These are phyloP conservation scores for Macrophya annulata DNA, from an alignment of 2,888 invertebrate genomes.

Conservation along the genomic window DNA sequence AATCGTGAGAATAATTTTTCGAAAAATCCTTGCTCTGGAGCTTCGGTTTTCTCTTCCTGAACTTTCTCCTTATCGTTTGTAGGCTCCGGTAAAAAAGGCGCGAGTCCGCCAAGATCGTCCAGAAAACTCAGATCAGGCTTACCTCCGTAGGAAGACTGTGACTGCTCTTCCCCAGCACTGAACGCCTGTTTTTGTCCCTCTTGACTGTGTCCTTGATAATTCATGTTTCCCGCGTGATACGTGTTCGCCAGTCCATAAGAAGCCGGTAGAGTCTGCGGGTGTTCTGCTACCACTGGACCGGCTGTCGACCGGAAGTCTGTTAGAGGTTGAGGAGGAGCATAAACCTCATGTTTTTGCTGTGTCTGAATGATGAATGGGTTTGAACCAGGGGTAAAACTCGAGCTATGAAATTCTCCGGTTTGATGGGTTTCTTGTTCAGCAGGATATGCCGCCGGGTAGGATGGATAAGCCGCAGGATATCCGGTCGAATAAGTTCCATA, in stretches of 20 bases:
- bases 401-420: constrained; percentile 50
- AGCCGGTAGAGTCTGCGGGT: background rate
- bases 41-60: background rate
- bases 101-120: constrained; percentile 62
- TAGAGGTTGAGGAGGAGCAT: constrained; percentile 15
- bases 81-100: constrained; percentile 59
- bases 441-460: background rate
- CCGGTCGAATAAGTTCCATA: constrained; percentile 14
- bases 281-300: background rate
- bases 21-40: constrained; percentile 34
- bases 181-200: constrained; percentile 4
- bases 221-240: background rate
- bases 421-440: constrained; percentile 22
- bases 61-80: background rate
- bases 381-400: constrained; percentile 3
- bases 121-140: constrained; percentile 62
- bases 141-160: background rate
- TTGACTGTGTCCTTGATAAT: constrained; percentile 20
- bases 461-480: background rate
- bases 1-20: constrained; percentile 34
- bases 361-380: constrained; percentile 18
- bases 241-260: constrained; percentile 21
- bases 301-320: background rate
- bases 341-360: constrained; percentile 37
- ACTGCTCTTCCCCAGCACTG: background rate